Conservation (phyloP, 2,888 invertebrate species). For the Caenorhabditis doughertyi region DNA sequence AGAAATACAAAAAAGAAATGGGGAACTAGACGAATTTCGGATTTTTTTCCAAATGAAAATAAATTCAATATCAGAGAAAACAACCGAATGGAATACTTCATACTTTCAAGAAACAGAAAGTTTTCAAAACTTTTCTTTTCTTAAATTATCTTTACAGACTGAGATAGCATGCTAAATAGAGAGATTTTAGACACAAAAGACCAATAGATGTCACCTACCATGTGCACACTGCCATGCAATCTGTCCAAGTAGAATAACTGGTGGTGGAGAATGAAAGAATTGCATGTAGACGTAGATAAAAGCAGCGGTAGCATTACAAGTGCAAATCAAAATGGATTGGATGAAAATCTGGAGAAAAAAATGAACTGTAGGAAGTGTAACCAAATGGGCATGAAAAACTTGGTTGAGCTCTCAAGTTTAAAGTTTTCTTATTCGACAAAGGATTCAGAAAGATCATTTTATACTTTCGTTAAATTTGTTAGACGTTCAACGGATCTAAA, state of each 20-base stretch:
- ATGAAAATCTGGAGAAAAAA: slow-evolving; percentile 56
- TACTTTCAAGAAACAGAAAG: no score
- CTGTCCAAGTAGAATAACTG: slow-evolving; percentile 66
- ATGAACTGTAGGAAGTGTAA: neutral
- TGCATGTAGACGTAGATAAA: slow-evolving; percentile 72
- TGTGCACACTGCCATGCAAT: slow-evolving; percentile 70
- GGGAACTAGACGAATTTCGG: no score
- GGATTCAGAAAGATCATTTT: no score
- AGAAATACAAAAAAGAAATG: no score
- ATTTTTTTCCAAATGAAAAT: no score
- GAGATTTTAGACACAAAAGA: neutral
- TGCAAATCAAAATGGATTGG: slow-evolving; percentile 66
- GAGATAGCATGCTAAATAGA: neutral
- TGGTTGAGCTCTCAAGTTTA: no score
- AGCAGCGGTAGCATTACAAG: slow-evolving; percentile 63
- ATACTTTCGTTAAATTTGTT: no score
- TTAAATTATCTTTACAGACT: neutral
- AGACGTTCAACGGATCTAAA: no score
- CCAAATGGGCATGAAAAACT: neutral
- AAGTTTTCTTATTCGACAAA: no score
- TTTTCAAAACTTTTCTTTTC: neutral
- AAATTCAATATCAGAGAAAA: no score
- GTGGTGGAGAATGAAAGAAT: slow-evolving; percentile 63
- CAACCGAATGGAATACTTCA: no score
- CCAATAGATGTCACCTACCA: slow-evolving; percentile 38